Evolutionary conservation across 2,113 vertebrate species (phyloP), one percentile per base, ranked within the genome.

Genomic region (Toxotes chatareus): DNA sequence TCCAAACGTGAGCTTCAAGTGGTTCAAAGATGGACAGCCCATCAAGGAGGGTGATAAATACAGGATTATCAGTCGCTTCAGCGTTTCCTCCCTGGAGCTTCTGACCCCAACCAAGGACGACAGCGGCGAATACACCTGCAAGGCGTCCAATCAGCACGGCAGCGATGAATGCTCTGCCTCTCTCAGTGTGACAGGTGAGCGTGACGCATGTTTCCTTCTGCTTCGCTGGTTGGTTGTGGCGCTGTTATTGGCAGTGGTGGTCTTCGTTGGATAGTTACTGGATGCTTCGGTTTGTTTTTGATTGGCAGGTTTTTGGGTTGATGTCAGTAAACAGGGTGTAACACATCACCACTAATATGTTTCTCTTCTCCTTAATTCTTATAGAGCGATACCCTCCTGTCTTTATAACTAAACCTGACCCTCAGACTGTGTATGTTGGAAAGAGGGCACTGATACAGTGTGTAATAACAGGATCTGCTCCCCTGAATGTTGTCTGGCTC

Each of bases 51-150:
- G 97, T 51, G 97, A 98, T 68, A 98, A 96, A 69, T 97, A 94
- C 76, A 94, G 95, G 76, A 96, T 99, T 76, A 91, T 93, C 85
- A 97, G 95, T 57, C 89, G 94, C 36, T 94, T 95, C 86, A 96
- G 94, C 19, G 82, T 94, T 21, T 97, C 98, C 69, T 96, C 82
- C 0, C 91, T 99, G 90, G 97, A 99, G 88, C 92, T 99, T 44
- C 89, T 95, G 4, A 96, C 94, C 77, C 94, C 97, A 66, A 94
- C 93, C 65, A 96, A 95, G 55, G 94, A 96, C 2, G 98, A 99
- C 91, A 96, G 91, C 5, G 98, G 96, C n/a, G 96, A 98, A 67
- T 99, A 97, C 31, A 95, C 92, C 63, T 99, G 98, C 94, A 97
- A 96, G 93, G 98, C 96, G 3, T 96, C 96, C 88, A 99, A 99